Evolutionary conservation across 2,113 vertebrate genomes (phyloP).

Genomic region (Hyperopisus bebe): DNA sequence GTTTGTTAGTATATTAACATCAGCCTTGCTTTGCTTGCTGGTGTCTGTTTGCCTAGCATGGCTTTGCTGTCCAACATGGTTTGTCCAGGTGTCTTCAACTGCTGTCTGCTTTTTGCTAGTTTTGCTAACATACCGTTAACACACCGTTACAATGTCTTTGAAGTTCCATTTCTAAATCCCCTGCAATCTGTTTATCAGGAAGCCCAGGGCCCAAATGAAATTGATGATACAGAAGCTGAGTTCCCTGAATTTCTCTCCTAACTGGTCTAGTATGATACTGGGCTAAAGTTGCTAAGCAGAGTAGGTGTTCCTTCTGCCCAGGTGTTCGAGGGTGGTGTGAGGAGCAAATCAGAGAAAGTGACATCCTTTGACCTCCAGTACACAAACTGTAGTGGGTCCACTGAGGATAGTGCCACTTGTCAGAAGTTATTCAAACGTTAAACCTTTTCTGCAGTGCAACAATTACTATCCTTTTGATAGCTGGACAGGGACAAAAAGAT

Average conservation of each 20-base stretch:
- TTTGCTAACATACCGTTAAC: not conserved
- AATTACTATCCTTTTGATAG: not conserved
- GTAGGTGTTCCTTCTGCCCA: not conserved
- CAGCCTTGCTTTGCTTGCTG: not conserved
- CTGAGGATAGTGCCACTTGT: not conserved
- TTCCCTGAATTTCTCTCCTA: not conserved
- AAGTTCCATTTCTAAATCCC: not conserved
- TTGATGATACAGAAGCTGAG: not conserved
- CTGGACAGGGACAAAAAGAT: not conserved
- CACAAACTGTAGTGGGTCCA: not conserved
- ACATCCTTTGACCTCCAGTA: not conserved
- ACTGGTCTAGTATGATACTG: not conserved
- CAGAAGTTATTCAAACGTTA: not conserved
- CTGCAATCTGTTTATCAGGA: not conserved
- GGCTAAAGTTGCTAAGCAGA: not conserved
- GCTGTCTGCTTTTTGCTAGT: not conserved
- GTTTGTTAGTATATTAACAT: not conserved
- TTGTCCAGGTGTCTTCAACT: not conserved
- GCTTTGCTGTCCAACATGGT: not conserved
- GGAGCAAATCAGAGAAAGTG: not conserved
- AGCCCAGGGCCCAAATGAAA: not conserved
- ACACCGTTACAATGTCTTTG: not conserved
- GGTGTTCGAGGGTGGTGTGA: not conserved
- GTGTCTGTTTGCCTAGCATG: not conserved
- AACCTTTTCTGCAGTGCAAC: not conserved